Conservation (phyloP, 1,140 invertebrate genomes). For the Tigriopus japonicus region DNA sequence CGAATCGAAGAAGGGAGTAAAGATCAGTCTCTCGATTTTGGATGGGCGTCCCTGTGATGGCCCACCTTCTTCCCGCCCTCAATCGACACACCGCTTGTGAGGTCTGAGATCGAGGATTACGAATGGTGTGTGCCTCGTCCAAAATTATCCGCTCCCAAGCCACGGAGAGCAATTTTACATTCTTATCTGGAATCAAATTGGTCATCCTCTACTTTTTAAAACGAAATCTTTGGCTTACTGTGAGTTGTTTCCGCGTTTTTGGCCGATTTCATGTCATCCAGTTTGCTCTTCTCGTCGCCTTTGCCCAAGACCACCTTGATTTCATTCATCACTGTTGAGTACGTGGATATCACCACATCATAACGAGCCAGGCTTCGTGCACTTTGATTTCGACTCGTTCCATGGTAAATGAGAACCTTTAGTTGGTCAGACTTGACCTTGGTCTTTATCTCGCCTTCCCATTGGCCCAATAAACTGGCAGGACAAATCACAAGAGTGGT, state of each 20-base stretch:
- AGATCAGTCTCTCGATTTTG: conserved; percentile 82
- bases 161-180: conserved; percentile 35
- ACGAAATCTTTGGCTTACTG: too few relatives aligned
- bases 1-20: conserved; percentile 65
- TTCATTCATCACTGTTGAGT: conserved; percentile 29
- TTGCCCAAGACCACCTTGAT: conserved; percentile 19
- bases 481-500: conserved; percentile 75
- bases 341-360: conserved; percentile 58
- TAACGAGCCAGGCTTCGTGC: conserved; percentile 20
- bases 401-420: conserved; percentile 54
- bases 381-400: conserved; percentile 41
- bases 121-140: conserved; percentile 78
- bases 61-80: conserved; percentile 46
- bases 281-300: neutral
- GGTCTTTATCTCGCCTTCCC: conserved; percentile 55
- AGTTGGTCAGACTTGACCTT: conserved; percentile 40
- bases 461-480: conserved; percentile 50
- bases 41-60: conserved; percentile 79
- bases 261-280: neutral
- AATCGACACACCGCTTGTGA: conserved; percentile 48
- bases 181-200: conserved; percentile 1
- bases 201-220: too few relatives aligned
- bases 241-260: too few relatives aligned
- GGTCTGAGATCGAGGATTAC: conserved; percentile 61
- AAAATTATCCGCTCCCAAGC: conserved; percentile 67